A percentile compares a stretch with the other conserved stretches of the same genome.
Evolutionary conservation across 2,888 invertebrate species (phyloP).

Genomic region (Watsonalla binaria): DNA sequence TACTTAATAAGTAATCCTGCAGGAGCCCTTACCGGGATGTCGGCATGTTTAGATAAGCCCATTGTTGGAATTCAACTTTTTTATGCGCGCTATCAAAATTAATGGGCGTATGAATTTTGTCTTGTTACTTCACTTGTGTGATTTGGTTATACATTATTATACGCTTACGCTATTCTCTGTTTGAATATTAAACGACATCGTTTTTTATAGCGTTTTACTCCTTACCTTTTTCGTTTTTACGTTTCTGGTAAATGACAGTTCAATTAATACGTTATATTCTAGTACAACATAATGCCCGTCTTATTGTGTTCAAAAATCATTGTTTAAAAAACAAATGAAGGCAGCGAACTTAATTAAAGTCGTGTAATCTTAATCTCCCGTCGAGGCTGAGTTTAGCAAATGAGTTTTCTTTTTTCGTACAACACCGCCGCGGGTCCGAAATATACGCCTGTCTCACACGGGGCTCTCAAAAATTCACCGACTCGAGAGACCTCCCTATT

Average conservation of each 20-base stretch:
- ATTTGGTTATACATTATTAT: neutral
- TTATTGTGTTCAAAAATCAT: neutral
- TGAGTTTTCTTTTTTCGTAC: slow-evolving; percentile 50
- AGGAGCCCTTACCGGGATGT: slow-evolving; percentile 30
- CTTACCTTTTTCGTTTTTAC: neutral
- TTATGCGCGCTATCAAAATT: slow-evolving; percentile 3
- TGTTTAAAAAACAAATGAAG: neutral
- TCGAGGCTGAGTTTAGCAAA: slow-evolving; percentile 27
- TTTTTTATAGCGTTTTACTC: neutral
- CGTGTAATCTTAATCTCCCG: slow-evolving; percentile 17
- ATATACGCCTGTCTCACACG: slow-evolving; percentile 56
- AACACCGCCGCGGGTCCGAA: slow-evolving; percentile 52
- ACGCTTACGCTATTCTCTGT: neutral
- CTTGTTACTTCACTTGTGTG: neutral
- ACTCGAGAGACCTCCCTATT: slow-evolving; percentile 44
- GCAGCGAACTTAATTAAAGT: neutral
- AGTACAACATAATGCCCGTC: no score
- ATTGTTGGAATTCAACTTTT: slow-evolving; percentile 11
- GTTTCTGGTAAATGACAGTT: no score
- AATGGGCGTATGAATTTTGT: slow-evolving; percentile 1
- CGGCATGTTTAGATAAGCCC: slow-evolving; percentile 31
- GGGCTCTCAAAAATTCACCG: slow-evolving; percentile 68
- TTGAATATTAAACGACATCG: neutral
- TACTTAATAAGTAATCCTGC: slow-evolving; percentile 67
- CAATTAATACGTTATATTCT: no score